A percentile compares a stretch with the other conserved stretches of the same genome.
These are phyloP conservation scores for Hydrolagus affinis DNA, from an alignment of 2,113 vertebrate genomes.

Conservation along the genomic window DNA sequence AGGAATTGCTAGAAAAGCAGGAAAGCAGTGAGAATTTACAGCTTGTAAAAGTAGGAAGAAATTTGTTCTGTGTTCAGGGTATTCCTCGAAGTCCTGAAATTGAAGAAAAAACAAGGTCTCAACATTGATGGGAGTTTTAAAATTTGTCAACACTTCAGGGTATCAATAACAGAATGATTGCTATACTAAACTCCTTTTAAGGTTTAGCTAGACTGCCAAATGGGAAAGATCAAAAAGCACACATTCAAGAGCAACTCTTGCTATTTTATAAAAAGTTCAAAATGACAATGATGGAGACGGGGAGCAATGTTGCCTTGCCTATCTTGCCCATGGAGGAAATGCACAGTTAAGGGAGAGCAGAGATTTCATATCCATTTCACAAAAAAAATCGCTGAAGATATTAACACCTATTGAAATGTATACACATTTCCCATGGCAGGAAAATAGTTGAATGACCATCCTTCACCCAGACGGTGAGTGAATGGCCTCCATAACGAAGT, in stretches of 20 bases:
- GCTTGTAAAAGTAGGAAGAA: conserved; percentile 97
- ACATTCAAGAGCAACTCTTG: too few species aligned
- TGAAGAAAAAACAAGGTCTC: background rate
- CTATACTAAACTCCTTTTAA: background rate
- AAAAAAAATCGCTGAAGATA: background rate
- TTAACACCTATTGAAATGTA: background rate
- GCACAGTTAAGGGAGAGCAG: too few species aligned
- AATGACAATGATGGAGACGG: too few species aligned
- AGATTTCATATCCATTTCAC: too few species aligned
- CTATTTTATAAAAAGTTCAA: too few species aligned
- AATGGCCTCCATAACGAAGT: background rate
- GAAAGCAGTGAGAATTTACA: conserved; percentile 97
- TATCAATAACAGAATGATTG: too few species aligned
- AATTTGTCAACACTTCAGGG: too few species aligned
- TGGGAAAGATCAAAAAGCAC: background rate
- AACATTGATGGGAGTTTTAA: background rate
- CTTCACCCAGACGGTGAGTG: background rate
- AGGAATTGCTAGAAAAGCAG: conserved; percentile 94
- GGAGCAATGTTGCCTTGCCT: too few species aligned
- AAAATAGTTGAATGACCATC: background rate
- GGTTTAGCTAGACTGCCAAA: background rate
- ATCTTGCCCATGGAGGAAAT: too few species aligned
- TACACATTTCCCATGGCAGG: background rate
- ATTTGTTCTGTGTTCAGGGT: conserved; percentile 94
- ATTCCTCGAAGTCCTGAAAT: conserved; percentile 91